A percentile compares a stretch with the other conserved stretches of the same genome.
Evolutionary conservation across 2,797 vertebrate genomes (phyloP).

Genomic region (Siniperca scherzeri): DNA sequence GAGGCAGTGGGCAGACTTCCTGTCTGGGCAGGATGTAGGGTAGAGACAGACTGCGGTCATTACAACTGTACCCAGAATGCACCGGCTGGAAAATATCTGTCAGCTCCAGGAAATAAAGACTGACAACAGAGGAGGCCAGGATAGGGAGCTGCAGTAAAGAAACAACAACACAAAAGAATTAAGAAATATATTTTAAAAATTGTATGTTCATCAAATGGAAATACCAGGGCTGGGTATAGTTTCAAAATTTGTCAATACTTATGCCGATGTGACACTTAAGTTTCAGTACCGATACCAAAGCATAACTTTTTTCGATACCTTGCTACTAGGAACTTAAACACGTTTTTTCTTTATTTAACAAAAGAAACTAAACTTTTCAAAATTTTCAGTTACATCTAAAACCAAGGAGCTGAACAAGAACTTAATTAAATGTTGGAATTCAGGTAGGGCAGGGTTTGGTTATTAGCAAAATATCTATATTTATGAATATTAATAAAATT

Average conservation of each 20-base stretch:
- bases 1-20: slow-evolving; percentile 94
- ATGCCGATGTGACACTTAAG: not conserved
- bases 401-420: not conserved
- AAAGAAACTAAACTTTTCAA: not conserved
- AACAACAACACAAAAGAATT: not conserved
- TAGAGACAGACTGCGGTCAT: slow-evolving; percentile 96
- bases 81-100: slow-evolving; percentile 98
- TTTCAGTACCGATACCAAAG: not conserved
- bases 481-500: too few relatives aligned
- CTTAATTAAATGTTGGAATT: not conserved
- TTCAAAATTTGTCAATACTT: not conserved
- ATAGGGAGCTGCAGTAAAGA: slow-evolving; percentile 85
- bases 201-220: not conserved
- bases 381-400: not conserved
- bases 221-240: not conserved
- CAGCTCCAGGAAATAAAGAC: slow-evolving; percentile 97
- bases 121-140: slow-evolving; percentile 96
- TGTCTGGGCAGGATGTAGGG: slow-evolving; percentile 95
- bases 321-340: not conserved
- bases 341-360: not conserved
- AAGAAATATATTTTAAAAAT: not conserved
- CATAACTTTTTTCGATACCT: not conserved
- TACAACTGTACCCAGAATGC: slow-evolving; percentile 97
- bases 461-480: too few relatives aligned
- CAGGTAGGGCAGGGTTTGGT: too few relatives aligned